These are phyloP conservation scores for Gymnogyps californianus DNA, from an alignment of 2,113 vertebrate species.

Conservation along the genomic window DNA sequence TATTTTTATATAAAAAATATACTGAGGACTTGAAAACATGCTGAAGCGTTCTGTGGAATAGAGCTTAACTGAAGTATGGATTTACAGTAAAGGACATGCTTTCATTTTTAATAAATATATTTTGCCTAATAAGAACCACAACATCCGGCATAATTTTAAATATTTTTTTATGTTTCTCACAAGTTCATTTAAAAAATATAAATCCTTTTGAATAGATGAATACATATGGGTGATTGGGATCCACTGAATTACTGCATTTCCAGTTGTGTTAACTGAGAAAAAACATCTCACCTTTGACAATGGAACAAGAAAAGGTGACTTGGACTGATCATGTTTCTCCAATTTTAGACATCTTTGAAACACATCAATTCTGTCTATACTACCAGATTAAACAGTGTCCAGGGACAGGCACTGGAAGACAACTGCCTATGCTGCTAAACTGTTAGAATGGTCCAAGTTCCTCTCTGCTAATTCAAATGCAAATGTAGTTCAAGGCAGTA, in stretches of 20 bases:
- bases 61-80: neutral
- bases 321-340: neutral
- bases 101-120: neutral
- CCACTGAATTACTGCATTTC: neutral
- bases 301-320: neutral
- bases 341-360: neutral
- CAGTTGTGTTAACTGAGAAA: neutral
- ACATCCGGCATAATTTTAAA: neutral
- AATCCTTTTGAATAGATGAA: neutral
- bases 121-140: neutral
- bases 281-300: neutral
- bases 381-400: neutral
- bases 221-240: fast-evolving
- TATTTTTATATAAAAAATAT: neutral
- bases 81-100: neutral
- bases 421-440: neutral
- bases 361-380: neutral
- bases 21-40: neutral
- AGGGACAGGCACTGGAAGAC: neutral
- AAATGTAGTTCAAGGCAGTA: neutral
- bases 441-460: neutral
- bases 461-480: neutral
- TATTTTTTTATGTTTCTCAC: neutral
- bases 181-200: neutral
- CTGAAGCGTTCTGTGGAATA: neutral